Evolutionary conservation across 2,797 vertebrate genomes (phyloP).

Genomic region (Scarus forsteni): DNA sequence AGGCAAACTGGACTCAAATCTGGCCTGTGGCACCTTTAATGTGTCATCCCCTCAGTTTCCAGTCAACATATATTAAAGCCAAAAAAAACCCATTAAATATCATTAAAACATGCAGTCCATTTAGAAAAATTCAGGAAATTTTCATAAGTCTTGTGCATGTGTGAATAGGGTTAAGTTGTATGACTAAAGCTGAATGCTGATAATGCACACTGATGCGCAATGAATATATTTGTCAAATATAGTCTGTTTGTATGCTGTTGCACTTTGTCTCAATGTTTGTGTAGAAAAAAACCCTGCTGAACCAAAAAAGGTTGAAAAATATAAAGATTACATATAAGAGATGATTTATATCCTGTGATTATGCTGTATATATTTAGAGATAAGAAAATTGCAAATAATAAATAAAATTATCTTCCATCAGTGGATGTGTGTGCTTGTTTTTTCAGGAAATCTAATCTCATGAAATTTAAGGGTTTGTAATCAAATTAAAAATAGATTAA

Average conservation of each 20-base stretch:
- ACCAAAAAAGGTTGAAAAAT: conserved; percentile 14
- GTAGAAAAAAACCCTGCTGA: conserved; percentile 26
- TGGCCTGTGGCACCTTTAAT: too few relatives aligned
- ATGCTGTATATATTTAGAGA: conserved; percentile 41
- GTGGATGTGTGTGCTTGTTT: conserved; percentile 19
- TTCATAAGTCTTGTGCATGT: too few relatives aligned
- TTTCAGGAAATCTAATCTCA: conserved; percentile 9
- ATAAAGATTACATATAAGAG: conserved; percentile 18
- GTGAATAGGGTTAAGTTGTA: too few relatives aligned
- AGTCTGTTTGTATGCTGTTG: conserved; percentile 22
- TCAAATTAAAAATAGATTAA: conserved; percentile 3
- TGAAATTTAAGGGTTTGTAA: not conserved
- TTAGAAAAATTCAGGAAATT: too few relatives aligned
- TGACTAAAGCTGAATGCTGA: conserved; percentile 12
- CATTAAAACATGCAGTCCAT: too few relatives aligned
- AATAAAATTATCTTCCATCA: conserved; percentile 44
- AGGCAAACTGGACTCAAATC: too few relatives aligned
- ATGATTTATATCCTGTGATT: conserved; percentile 44
- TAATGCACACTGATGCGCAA: conserved; percentile 23
- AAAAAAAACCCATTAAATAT: too few relatives aligned
- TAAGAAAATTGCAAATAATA: conserved; percentile 7
- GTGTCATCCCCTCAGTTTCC: too few relatives aligned
- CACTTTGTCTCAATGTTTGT: conserved; percentile 37
- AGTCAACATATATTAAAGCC: too few relatives aligned
- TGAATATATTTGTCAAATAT: conserved; percentile 27